phyloP scores from a whole-genome alignment of 2,797 vertebrate species.

The Lindbergichthys nudifrons region DNA sequence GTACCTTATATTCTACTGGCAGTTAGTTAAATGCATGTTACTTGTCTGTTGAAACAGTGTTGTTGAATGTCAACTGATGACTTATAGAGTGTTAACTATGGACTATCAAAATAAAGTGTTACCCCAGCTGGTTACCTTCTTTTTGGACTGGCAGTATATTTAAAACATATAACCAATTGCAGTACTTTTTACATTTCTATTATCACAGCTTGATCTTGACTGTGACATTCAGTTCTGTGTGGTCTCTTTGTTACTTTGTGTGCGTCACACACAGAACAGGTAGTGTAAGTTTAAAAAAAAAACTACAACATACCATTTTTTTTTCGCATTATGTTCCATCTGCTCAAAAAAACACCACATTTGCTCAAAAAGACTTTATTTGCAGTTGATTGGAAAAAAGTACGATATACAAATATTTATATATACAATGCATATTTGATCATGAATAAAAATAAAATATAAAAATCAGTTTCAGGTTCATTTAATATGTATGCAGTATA shows the following conservation, averaged over 20 bases:
- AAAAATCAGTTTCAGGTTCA: neutral
- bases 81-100: too few species aligned
- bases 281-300: neutral
- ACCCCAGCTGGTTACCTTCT: too few species aligned
- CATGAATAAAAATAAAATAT: neutral
- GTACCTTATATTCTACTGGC: too few species aligned
- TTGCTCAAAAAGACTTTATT: neutral
- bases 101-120: too few species aligned
- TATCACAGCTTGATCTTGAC: neutral
- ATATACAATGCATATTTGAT: neutral
- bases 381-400: neutral
- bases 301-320: neutral
- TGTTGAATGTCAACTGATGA: too few species aligned
- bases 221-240: neutral
- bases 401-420: neutral
- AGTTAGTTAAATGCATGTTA: too few species aligned
- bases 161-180: too few species aligned
- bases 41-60: too few species aligned
- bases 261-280: neutral
- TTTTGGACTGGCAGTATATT: too few species aligned
- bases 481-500: neutral
- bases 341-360: neutral
- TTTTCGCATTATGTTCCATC: neutral
- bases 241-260: slow-evolving; percentile 16
- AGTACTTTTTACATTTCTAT: neutral